Conservation (phyloP, 2,113 vertebrate species). For the Nestor notabilis region DNA sequence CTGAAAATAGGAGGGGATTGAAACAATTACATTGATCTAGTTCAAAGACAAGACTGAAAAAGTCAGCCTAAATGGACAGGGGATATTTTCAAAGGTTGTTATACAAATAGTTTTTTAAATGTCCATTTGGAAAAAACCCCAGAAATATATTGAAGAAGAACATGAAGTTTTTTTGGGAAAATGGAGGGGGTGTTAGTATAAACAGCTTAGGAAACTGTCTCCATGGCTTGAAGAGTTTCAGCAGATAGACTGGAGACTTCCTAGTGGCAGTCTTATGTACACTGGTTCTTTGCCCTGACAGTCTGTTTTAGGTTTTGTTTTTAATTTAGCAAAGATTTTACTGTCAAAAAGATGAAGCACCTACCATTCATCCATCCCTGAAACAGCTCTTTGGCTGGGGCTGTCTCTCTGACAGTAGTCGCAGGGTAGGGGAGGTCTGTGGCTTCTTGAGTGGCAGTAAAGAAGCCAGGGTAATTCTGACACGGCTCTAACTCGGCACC, state of each 20-base stretch:
- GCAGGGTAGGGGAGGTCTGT: neutral
- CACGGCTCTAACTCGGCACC: neutral
- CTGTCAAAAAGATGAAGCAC: neutral
- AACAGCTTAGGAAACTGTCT: neutral
- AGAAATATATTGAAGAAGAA: neutral
- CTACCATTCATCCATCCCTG: neutral
- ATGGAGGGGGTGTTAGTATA: neutral
- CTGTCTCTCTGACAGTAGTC: neutral
- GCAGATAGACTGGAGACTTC: neutral
- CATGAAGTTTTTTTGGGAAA: neutral
- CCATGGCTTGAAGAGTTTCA: neutral
- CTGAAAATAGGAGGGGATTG: neutral
- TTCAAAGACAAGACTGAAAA: constrained; percentile 1
- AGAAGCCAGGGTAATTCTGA: neutral
- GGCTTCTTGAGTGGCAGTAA: neutral
- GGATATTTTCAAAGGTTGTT: neutral
- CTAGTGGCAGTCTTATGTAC: neutral
- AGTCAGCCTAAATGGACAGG: neutral
- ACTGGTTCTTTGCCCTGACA: neutral
- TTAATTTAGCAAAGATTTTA: neutral
- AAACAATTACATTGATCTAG: neutral
- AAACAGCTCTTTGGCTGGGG: neutral
- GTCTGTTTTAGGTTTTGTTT: neutral
- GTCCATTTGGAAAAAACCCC: neutral
- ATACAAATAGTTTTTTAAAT: neutral